phyloP scores from a whole-genome alignment of 2,888 invertebrate species.

The Pristionchus exspectatus region DNA sequence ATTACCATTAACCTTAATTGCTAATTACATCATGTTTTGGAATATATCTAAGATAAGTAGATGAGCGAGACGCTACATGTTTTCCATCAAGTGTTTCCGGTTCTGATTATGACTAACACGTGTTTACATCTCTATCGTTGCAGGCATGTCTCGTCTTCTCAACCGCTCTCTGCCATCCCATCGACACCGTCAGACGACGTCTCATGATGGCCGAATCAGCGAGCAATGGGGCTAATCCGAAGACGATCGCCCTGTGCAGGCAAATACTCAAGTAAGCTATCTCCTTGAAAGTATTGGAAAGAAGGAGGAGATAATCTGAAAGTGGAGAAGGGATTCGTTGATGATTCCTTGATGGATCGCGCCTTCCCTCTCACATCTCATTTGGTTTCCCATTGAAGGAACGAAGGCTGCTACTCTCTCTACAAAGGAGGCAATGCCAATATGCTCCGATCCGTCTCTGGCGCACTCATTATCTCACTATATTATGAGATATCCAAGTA shows the following conservation, averaged over 20 bases:
- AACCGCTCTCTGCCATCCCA: conserved; percentile 72
- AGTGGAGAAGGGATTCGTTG: conserved; percentile 43
- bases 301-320: conserved; percentile 27
- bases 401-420: conserved; percentile 68
- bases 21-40: no score
- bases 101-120: background rate
- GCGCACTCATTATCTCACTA: conserved; percentile 75
- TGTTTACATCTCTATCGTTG: background rate
- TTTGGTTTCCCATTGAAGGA: conserved; percentile 59
- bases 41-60: background rate
- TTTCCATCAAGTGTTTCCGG: background rate
- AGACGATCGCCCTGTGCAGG: conserved; percentile 69
- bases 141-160: conserved; percentile 71
- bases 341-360: conserved; percentile 51
- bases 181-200: conserved; percentile 75
- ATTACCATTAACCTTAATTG: conserved; percentile 67
- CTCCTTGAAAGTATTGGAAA: conserved; percentile 12
- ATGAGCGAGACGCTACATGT: background rate
- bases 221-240: conserved; percentile 7
- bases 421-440: conserved; percentile 73
- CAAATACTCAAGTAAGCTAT: conserved; percentile 64
- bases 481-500: conserved; percentile 77
- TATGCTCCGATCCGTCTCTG: conserved; percentile 72
- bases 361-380: conserved; percentile 16
- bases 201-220: conserved; percentile 75